Percentiles rank a stretch among this genome's conserved stretches.
These are phyloP conservation scores for Acholoe squamosa DNA, from an alignment of 2,888 invertebrate genomes.

Conservation along the genomic window DNA sequence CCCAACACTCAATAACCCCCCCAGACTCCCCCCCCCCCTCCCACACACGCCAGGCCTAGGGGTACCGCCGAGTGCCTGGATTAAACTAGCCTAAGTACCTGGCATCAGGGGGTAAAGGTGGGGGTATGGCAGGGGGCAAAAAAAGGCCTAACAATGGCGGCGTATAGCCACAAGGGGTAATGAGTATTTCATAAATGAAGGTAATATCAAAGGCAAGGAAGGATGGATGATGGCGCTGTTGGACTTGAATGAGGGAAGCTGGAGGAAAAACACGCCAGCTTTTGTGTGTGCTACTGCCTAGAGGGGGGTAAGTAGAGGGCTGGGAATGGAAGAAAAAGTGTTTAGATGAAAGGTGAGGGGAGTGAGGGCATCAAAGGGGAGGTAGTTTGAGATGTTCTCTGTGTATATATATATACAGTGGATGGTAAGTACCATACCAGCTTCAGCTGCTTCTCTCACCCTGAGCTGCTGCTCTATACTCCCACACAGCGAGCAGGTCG, in stretches of 20 bases:
- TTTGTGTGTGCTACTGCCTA: not conserved
- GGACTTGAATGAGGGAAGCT: too few species aligned
- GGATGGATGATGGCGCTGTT: not conserved
- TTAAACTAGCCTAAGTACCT: not conserved
- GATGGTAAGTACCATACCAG: not conserved
- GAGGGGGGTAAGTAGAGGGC: not conserved
- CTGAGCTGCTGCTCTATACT: not conserved
- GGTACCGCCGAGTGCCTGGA: not conserved
- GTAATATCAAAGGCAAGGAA: not conserved
- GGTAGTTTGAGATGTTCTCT: not conserved
- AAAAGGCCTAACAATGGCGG: not conserved
- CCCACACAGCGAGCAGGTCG: not conserved
- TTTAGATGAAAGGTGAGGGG: not conserved
- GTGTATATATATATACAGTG: not conserved
- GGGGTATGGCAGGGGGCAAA: not conserved
- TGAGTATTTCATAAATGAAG: slow-evolving; percentile 28
- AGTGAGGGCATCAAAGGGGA: not conserved
- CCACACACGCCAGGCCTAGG: not conserved
- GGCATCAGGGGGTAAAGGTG: not conserved
- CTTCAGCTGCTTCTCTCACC: not conserved
- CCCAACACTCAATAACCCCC: not conserved
- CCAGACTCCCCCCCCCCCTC: not conserved
- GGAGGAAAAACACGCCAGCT: not conserved
- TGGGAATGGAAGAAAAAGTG: not conserved
- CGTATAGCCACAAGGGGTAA: not conserved